phyloP scores from a whole-genome alignment of 2,113 vertebrate genomes.

The Vimba vimba region DNA sequence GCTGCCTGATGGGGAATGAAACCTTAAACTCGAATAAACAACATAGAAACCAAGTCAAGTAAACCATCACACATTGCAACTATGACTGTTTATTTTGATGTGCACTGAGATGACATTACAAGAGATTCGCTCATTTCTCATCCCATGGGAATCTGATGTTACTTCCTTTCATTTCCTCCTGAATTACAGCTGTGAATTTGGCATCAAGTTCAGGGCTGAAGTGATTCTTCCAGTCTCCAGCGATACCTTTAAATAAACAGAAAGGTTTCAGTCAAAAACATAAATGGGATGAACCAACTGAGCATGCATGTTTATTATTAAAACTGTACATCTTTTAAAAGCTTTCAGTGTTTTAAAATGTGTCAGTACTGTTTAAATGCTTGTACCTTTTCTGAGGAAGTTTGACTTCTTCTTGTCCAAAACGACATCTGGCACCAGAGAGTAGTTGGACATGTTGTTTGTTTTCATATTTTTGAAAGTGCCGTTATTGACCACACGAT shows the following conservation, averaged over 20 bases:
- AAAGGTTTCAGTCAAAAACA: conserved; percentile 6
- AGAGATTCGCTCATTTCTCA: conserved; percentile 45
- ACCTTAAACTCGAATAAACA: not conserved
- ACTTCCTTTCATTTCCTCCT: conserved; percentile 70
- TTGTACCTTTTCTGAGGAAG: conserved; percentile 78
- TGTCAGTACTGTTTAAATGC: not conserved
- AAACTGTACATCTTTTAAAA: not conserved
- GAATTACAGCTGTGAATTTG: conserved; percentile 69
- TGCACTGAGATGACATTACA: not conserved
- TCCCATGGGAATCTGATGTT: conserved; percentile 71
- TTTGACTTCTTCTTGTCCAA: conserved; percentile 64
- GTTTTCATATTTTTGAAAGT: conserved; percentile 76
- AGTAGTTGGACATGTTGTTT: conserved; percentile 79
- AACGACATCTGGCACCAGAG: conserved; percentile 51
- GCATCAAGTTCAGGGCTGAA: conserved; percentile 73
- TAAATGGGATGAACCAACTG: too few species aligned
- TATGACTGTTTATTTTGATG: conserved; percentile 19
- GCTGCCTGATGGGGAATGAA: not conserved
- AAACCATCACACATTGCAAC: not conserved
- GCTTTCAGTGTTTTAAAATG: not conserved
- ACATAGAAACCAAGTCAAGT: too few species aligned
- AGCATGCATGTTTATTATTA: too few species aligned
- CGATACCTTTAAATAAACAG: conserved; percentile 68
- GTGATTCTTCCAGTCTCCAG: conserved; percentile 82
- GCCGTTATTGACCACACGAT: conserved; percentile 69